Base-by-base conservation (phyloP, 2,888 invertebrate species). In the Eucera pruinosa region DNA sequence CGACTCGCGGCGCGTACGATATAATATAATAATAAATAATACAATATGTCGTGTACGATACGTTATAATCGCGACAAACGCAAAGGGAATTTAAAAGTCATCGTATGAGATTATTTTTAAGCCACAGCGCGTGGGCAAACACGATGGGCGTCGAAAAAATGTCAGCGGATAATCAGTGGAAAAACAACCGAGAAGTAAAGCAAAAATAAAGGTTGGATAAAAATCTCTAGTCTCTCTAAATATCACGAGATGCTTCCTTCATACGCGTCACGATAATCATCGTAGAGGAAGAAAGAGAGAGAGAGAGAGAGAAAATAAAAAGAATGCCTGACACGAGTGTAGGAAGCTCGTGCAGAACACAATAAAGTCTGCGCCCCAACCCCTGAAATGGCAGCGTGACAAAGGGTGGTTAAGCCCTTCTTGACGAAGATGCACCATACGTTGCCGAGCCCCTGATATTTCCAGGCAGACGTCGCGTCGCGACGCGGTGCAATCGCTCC, bases 361-460 rank as follows among this genome's bases (percentile, higher is more conserved):
- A 90, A 90, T 90, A 84, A 89, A 90, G 90, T 90, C 90, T 90
- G 88, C 85, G 80, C 79, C 81, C 78, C 86, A 83, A 85, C 87
- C 89, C 86, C 86, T 87, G 81, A 85, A 87, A 88, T 86, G 85
- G 78, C 86, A 83, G 81, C 80, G 79, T 79, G 87, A 90, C 89
- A 88, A 90, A 89, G 87, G 84, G 81, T 83, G 87, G 87, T 89
- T 90, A 89, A 90, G 83, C 88, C 86, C 88, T 89, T 82, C 88
- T 88, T 80, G 83, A 85, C 87, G 86, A 88, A 86, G 88, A 89
- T 89, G 87, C 87, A 86, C 82, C 81, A 69, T 80, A 81, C 83
- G 84, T 60, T 65, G 80, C 61, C 66, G 68, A 66, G 58, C 68
- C 78, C 64, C 72, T 57, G 69, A 75, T 74, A 62, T 50, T 52